Percentiles rank a stretch among this genome's conserved stretches.
Conservation (phyloP, 2,113 vertebrate species). For the Polyodon spathula region DNA sequence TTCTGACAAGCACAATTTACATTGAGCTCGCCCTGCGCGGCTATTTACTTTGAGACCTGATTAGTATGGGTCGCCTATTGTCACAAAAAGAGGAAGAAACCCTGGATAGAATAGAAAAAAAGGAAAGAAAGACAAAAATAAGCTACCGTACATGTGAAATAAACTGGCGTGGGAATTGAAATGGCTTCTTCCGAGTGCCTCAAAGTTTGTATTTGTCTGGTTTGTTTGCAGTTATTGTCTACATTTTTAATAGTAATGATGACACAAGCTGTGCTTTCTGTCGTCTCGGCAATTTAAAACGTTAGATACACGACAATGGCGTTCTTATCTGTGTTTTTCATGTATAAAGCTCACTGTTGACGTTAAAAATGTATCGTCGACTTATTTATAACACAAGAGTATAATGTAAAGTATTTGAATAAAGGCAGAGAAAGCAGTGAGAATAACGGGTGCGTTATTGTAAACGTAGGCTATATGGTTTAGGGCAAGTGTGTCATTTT, state of each 20-base stretch:
- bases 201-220: constrained; percentile 56
- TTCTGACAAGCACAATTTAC: constrained; percentile 89
- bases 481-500: background rate
- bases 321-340: too few species aligned
- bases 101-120: constrained; percentile 55
- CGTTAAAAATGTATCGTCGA: too few species aligned
- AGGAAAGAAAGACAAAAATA: constrained; percentile 43
- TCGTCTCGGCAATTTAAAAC: too few species aligned
- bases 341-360: too few species aligned
- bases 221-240: constrained; percentile 41
- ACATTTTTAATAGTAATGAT: constrained; percentile 39
- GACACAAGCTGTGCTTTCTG: background rate
- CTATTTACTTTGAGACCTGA: constrained; percentile 97
- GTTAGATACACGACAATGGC: too few species aligned
- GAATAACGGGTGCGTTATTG: too few species aligned
- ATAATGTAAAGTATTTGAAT: too few species aligned
- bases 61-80: constrained; percentile 89
- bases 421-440: too few species aligned
- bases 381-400: too few species aligned
- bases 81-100: constrained; percentile 67
- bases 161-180: constrained; percentile 40
- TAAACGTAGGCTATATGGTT: too few species aligned
- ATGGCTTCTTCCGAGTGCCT: constrained; percentile 31
- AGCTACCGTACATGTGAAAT: constrained; percentile 57
- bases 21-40: constrained; percentile 80